Evolutionary conservation across 1,140 invertebrate genomes (phyloP), one percentile per base, ranked within the genome.

Genomic region (Bombus superbus): DNA sequence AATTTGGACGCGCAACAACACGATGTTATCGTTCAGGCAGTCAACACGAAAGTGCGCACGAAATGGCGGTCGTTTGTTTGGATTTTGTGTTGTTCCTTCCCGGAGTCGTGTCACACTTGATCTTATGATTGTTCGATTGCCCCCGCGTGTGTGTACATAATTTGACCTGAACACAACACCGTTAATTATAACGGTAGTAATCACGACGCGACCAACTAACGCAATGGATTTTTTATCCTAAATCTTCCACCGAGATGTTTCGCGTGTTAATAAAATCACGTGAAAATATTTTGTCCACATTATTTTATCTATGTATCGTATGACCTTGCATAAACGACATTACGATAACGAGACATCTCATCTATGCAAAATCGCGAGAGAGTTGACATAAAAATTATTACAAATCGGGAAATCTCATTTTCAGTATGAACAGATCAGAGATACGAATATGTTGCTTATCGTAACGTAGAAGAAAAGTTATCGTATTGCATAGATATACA

Each of bases 101-200:
- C 47, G 47, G 47, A 22, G 47, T 53, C 47, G 1, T 53, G 13
- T 66, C n/a, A 15, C 18, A 15, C 0, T 8, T 15, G 15, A 18
- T 66, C 13, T 18, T 66, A 8, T 18, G 64, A 18, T 18, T 32
- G n/a, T 35, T 32, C 28, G n/a, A 64, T 64, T 64, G 6, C 2
- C 5, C 32, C 4, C 15, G 13, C 13, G 11, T n/a, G n/a, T 15
- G 28, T 64, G 3, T 28, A 59, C n/a, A n/a, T 6, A 13, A 1
- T n/a, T 32, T 5, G 28, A n/a, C 0, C 5, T 13, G 5, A n/a
- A 18, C 28, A n/a, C 0, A 8, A 32, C 4, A 10, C n/a, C 28
- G 28, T 13, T 62, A 62, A 62, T n/a, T 13, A n/a, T n/a, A n/a
- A 62, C 6, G 59, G 4, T 62, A 62, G 11, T 62, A 62, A 62